Evolutionary conservation across 2,113 vertebrate species (phyloP).

Genomic region (Deroptyus accipitrinus): DNA sequence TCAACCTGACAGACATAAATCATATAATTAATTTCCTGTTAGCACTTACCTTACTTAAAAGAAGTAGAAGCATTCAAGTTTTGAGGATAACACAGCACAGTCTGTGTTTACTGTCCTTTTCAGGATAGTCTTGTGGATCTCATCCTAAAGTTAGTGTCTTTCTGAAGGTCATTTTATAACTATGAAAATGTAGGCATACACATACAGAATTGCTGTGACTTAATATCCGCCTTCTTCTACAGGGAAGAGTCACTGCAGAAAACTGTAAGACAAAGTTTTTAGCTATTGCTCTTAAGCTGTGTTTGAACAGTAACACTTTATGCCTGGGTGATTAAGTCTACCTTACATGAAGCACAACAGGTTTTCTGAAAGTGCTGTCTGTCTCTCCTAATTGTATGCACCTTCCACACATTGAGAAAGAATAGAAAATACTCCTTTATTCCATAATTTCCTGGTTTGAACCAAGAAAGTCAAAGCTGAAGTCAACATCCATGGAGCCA

Average conservation of each 20-base stretch:
- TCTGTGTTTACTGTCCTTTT: neutral
- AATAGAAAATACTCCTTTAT: neutral
- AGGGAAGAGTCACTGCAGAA: neutral
- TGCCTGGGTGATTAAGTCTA: neutral
- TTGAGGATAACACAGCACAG: neutral
- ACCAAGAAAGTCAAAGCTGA: neutral
- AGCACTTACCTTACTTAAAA: neutral
- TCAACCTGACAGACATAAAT: neutral
- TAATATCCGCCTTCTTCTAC: neutral
- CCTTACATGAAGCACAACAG: neutral
- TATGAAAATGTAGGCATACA: neutral
- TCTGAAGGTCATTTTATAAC: neutral
- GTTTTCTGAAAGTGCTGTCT: neutral
- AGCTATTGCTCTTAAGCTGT: neutral
- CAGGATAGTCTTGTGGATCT: neutral
- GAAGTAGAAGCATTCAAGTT: neutral
- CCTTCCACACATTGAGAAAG: neutral
- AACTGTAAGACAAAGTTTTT: neutral
- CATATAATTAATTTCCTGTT: neutral
- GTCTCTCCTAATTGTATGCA: neutral
- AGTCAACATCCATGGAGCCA: neutral
- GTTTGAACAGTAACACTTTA: neutral
- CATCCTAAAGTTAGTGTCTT: neutral
- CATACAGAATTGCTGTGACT: neutral
- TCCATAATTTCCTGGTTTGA: neutral